phyloP scores from a whole-genome alignment of 2,888 invertebrate genomes.

The Lypha dubia region DNA sequence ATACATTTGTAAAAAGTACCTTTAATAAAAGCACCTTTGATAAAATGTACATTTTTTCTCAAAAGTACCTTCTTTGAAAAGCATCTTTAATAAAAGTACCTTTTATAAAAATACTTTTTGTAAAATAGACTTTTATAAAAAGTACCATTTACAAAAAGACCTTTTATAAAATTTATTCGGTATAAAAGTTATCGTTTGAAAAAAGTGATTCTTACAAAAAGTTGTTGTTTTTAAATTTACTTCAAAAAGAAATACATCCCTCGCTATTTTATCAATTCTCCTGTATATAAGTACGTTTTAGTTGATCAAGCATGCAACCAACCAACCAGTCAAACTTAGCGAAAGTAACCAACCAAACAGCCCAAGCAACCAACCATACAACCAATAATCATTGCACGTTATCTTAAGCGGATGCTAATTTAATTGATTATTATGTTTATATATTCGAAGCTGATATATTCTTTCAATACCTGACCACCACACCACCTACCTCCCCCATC shows the following conservation, averaged over 20 bases:
- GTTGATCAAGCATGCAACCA: slow-evolving; percentile 21
- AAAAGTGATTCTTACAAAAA: too few relatives aligned
- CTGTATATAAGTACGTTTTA: not conserved
- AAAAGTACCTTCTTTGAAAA: not conserved
- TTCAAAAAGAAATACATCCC: not conserved
- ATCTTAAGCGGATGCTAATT: slow-evolving; percentile 73
- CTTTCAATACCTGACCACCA: slow-evolving; percentile 24
- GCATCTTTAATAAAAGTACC: not conserved
- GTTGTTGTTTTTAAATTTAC: not conserved
- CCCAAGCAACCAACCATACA: slow-evolving; percentile 55
- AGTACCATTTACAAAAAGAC: too few relatives aligned
- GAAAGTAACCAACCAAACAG: not conserved
- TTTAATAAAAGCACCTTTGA: not conserved
- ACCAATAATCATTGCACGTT: slow-evolving; percentile 69
- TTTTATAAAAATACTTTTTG: not conserved
- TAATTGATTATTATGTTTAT: slow-evolving; percentile 71
- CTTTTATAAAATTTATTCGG: too few relatives aligned
- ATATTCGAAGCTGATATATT: slow-evolving; percentile 39
- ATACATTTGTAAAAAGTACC: not conserved
- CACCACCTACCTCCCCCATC: not conserved
- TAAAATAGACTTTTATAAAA: too few relatives aligned
- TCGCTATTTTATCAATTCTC: not conserved
- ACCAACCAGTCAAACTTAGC: not conserved
- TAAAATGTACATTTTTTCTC: not conserved
- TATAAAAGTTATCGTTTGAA: too few relatives aligned